phyloP scores from a whole-genome alignment of 1,140 invertebrate species.

The Artemia franciscana region DNA sequence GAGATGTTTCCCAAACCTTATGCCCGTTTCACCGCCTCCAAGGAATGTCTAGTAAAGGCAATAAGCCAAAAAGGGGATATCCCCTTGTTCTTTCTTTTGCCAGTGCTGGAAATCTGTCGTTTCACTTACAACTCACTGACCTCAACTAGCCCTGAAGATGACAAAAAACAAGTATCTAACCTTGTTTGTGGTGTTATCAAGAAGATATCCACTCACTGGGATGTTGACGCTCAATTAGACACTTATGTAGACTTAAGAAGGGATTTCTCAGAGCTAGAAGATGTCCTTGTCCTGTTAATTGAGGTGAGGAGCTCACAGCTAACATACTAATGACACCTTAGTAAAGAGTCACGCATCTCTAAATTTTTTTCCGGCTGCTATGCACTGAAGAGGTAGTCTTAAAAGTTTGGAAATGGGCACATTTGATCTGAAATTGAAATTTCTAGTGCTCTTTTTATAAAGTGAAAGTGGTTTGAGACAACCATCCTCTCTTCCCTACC shows the following conservation, averaged over 20 bases:
- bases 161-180: not conserved
- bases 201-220: not conserved
- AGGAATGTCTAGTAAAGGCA: not conserved
- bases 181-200: not conserved
- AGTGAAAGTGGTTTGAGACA: no score
- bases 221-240: not conserved
- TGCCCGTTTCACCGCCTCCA: not conserved
- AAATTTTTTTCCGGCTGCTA: no score
- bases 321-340: no score
- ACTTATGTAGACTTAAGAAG: not conserved
- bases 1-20: not conserved
- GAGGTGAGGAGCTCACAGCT: not conserved
- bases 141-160: not conserved
- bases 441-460: no score
- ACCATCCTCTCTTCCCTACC: no score
- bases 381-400: no score
- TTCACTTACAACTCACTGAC: not conserved
- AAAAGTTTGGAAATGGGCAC: no score
- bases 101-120: not conserved
- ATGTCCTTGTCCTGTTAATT: not conserved
- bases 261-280: not conserved
- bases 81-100: not conserved
- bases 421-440: no score
- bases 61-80: not conserved
- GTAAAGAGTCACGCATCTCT: no score